Conservation (phyloP, 2,113 vertebrate species). For the Amblyopsis rosae region DNA sequence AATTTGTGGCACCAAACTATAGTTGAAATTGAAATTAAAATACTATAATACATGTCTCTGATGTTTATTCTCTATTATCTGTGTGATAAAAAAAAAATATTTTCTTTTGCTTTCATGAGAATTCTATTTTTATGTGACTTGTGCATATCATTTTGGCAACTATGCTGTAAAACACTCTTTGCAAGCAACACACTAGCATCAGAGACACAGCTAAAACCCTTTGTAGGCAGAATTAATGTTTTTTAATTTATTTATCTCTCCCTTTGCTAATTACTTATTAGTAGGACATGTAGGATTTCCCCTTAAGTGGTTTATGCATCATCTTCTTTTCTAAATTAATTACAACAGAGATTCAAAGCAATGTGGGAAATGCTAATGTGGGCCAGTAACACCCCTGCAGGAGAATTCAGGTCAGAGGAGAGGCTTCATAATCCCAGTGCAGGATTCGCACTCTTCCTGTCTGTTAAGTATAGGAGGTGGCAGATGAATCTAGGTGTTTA, state of each 20-base stretch:
- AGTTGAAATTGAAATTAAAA: too few relatives aligned
- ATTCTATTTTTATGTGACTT: too few relatives aligned
- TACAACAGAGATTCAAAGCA: constrained; percentile 58
- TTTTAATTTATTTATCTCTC: background rate
- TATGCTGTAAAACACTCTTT: too few relatives aligned
- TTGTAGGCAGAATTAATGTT: background rate
- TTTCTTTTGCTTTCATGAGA: too few relatives aligned
- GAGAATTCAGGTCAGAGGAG: constrained; percentile 55
- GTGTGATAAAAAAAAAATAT: too few relatives aligned
- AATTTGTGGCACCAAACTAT: too few relatives aligned
- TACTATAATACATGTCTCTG: too few relatives aligned
- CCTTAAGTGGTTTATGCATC: constrained; percentile 59
- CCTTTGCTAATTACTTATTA: constrained; percentile 57
- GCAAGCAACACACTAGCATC: background rate
- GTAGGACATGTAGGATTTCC: constrained; percentile 55
- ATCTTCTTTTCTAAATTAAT: constrained; percentile 61
- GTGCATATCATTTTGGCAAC: too few relatives aligned
- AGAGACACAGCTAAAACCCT: background rate
- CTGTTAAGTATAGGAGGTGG: background rate
- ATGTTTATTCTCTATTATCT: too few relatives aligned
- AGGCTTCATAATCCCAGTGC: constrained; percentile 14
- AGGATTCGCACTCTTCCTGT: constrained; percentile 11
- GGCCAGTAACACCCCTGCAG: constrained; percentile 50
- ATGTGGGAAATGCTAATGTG: constrained; percentile 60
- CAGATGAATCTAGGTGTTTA: too few relatives aligned